Conservation (phyloP, 2,797 vertebrate genomes). For the Coendou prehensilis region DNA sequence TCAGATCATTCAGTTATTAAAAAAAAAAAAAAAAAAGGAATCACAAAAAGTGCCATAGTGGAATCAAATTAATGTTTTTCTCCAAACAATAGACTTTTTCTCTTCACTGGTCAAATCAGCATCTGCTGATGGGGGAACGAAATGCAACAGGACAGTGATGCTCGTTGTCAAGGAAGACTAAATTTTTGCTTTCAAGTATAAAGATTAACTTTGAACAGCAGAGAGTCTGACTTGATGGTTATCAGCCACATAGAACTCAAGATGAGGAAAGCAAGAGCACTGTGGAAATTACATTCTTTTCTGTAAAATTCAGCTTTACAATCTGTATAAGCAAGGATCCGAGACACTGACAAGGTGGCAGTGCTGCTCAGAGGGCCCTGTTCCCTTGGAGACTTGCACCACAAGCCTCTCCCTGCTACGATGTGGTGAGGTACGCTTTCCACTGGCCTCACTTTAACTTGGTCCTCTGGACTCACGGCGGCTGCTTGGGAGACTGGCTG, state of each 20-base stretch:
- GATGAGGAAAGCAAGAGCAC: neutral
- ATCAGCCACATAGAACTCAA: neutral
- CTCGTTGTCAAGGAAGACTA: neutral
- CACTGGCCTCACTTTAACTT: neutral
- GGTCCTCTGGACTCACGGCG: neutral
- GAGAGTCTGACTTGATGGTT: neutral
- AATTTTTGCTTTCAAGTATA: neutral
- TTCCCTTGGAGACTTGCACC: rapidly evolving
- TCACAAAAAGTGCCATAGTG: neutral
- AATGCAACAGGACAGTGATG: neutral
- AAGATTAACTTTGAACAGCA: neutral
- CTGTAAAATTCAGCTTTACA: neutral
- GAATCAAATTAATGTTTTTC: neutral
- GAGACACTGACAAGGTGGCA: neutral
- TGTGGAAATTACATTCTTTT: neutral
- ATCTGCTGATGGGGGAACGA: neutral
- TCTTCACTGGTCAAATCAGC: neutral
- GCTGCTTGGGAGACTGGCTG: neutral
- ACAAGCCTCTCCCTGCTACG: neutral
- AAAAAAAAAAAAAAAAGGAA: constrained; percentile 4
- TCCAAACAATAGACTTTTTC: neutral
- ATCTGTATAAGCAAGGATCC: neutral
- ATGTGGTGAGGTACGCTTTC: neutral
- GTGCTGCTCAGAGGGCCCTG: neutral
- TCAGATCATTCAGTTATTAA: neutral